phyloP scores from a whole-genome alignment of 37 sponge, comb jelly and placozoan genomes.

The Ianthella basta region DNA sequence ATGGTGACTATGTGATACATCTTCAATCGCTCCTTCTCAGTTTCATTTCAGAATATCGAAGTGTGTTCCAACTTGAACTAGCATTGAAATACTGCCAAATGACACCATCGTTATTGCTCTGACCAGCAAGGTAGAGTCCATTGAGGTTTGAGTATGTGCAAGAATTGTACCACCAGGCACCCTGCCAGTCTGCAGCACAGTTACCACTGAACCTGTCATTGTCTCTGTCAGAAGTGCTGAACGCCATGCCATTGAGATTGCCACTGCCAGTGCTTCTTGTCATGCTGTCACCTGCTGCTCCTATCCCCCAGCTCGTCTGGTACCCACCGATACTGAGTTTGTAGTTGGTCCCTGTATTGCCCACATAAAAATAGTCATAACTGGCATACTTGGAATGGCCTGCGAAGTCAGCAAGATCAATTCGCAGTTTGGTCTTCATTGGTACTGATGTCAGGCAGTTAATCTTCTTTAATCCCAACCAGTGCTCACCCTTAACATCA shows the following conservation, averaged over 20 bases:
- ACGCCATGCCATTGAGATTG: no score
- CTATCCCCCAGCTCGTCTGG: background rate
- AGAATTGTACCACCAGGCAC: conserved; percentile 37
- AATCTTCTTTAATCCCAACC: conserved; percentile 73
- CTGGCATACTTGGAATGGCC: background rate
- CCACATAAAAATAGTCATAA: conserved; percentile 19
- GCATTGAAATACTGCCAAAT: no score
- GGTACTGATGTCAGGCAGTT: conserved; percentile 37
- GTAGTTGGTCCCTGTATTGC: conserved; percentile 24
- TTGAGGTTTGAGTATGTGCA: conserved; percentile 17
- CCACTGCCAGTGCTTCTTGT: background rate
- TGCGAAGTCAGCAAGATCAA: conserved; percentile 9
- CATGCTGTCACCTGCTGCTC: background rate
- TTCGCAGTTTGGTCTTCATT: background rate
- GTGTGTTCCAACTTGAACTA: no score
- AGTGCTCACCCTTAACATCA: conserved; percentile 51
- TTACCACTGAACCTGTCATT: background rate
- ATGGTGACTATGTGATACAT: no score
- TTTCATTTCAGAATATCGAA: no score
- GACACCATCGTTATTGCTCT: no score
- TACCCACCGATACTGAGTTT: conserved; percentile 24
- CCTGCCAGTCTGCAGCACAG: background rate
- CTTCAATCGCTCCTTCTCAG: no score
- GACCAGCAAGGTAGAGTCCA: background rate
- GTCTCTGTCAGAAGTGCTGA: no score